Percentiles rank a stretch among this genome's conserved stretches.
These are phyloP conservation scores for Hydrozoanthus tunicans DNA, from an alignment of 64 coral and sea anemone species.

Conservation along the genomic window DNA sequence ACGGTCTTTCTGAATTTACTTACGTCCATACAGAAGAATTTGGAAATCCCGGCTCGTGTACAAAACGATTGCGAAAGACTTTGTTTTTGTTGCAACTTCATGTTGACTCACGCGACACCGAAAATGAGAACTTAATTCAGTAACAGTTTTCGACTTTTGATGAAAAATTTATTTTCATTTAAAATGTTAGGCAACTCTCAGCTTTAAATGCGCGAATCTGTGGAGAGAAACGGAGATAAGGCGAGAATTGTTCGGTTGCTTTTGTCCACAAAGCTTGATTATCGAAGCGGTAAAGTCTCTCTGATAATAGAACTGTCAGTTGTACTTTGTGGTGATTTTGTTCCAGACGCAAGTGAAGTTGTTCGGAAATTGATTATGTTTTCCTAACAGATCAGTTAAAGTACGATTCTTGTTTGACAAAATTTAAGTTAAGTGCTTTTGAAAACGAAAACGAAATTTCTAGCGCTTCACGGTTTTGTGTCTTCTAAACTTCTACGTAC, in stretches of 20 bases:
- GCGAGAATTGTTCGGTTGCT: not conserved
- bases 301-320: not conserved
- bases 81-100: slow-evolving; percentile 59
- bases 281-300: slow-evolving; percentile 22
- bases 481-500: slow-evolving; percentile 7
- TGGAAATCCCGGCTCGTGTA: not conserved
- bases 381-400: not conserved
- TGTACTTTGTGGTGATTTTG: not conserved
- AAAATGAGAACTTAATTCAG: not conserved
- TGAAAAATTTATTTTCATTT: not conserved
- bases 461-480: not conserved
- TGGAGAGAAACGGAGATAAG: not conserved
- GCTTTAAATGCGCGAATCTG: not conserved
- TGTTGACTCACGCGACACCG: slow-evolving; percentile 43
- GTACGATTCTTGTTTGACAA: not conserved
- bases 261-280: not conserved
- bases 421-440: not conserved
- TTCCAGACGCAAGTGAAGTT: not conserved
- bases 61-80: slow-evolving; percentile 39
- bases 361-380: not conserved
- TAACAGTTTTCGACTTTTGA: slow-evolving; percentile 4
- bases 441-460: not conserved
- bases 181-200: not conserved
- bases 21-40: not conserved
- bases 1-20: not conserved